phyloP scores from a whole-genome alignment of 37 sponge, comb jelly and placozoan genomes.

The Eunapius fragilis region DNA sequence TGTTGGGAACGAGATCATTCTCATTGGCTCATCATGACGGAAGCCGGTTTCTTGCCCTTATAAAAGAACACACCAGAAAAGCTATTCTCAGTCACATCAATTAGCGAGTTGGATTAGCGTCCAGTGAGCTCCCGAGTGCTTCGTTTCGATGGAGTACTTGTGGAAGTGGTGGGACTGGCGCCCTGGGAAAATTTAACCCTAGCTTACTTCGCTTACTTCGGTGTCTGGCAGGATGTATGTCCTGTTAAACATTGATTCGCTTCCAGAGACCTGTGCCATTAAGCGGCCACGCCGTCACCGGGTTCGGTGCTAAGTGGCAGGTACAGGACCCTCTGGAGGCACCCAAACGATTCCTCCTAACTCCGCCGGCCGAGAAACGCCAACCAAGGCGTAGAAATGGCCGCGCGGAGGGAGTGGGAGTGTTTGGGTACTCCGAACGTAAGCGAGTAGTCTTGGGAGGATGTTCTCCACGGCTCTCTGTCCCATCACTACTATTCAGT shows the following conservation, averaged over 20 bases:
- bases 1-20: no score
- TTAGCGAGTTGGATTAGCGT: background rate
- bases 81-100: background rate
- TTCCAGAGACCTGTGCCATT: constrained; percentile 37
- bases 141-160: background rate
- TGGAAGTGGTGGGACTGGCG: background rate
- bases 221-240: background rate
- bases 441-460: background rate
- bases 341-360: constrained; percentile 37
- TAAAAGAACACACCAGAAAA: background rate
- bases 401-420: constrained; percentile 4
- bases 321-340: constrained; percentile 53
- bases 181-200: background rate
- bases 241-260: constrained; percentile 24
- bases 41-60: no score
- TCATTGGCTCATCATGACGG: no score
- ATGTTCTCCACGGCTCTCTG: background rate
- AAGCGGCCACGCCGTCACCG: constrained; percentile 81
- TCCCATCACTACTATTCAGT: background rate
- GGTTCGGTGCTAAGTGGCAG: constrained; percentile 81
- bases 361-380: background rate
- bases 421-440: constrained; percentile 3
- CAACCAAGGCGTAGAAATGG: background rate
- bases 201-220: background rate
- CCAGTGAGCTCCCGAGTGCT: background rate